Evolutionary conservation across 1,140 invertebrate species (phyloP).

Genomic region (Drosophila burlai): DNA sequence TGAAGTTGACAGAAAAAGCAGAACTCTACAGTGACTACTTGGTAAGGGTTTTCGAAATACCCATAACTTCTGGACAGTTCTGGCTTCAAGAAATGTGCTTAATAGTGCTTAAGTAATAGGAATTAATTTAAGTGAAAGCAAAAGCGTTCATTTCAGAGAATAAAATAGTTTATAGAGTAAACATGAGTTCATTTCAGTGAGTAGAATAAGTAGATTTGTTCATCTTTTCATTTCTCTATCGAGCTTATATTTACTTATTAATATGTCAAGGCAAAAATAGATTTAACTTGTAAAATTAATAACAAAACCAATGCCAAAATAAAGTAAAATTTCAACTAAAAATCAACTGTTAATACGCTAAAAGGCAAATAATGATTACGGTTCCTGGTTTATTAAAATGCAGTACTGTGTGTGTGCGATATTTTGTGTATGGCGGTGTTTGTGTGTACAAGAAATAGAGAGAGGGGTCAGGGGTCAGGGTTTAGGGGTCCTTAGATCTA

Average conservation of each 20-base stretch:
- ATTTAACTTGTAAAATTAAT: background rate
- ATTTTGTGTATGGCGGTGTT: conserved; percentile 15
- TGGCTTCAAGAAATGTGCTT: background rate
- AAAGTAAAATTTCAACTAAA: background rate
- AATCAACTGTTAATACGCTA: conserved; percentile 2
- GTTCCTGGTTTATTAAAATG: conserved; percentile 55
- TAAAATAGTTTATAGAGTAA: background rate
- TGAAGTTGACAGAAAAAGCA: background rate
- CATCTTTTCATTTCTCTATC: background rate
- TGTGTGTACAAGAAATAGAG: conserved; percentile 20
- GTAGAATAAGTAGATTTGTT: background rate
- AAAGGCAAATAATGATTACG: conserved; percentile 9
- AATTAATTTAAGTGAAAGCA: background rate
- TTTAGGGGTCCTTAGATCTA: conserved; percentile 25
- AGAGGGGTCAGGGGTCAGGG: background rate
- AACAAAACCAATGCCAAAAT: background rate
- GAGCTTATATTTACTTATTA: background rate
- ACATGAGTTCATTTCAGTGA: background rate
- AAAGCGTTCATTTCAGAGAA: background rate
- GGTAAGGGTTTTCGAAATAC: background rate
- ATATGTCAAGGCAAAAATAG: background rate
- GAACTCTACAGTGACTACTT: background rate
- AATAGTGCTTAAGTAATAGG: background rate
- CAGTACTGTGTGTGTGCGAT: conserved; percentile 25
- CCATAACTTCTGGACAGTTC: background rate